These are phyloP conservation scores for Chaitophorus viminalis DNA, from an alignment of 2,888 invertebrate genomes.

Conservation along the genomic window DNA sequence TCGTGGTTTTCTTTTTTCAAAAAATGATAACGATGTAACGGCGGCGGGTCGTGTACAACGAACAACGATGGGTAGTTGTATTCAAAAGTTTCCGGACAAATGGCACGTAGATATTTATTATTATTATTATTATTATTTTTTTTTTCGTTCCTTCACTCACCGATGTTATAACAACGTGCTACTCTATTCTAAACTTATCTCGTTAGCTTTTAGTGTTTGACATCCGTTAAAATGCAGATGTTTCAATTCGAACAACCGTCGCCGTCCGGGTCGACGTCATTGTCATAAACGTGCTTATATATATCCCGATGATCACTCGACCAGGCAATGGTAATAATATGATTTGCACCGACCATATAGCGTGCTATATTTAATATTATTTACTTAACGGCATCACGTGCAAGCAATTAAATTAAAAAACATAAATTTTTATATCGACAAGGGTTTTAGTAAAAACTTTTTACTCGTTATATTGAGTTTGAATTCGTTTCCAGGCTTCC, in stretches of 20 bases:
- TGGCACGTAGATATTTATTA: not conserved
- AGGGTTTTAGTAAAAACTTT: too few species aligned
- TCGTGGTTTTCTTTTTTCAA: too few species aligned
- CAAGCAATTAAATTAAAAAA: too few species aligned
- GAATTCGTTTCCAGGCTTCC: too few species aligned
- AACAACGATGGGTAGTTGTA: constrained; percentile 1
- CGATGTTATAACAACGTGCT: not conserved
- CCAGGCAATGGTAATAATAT: not conserved
- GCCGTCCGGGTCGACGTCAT: not conserved
- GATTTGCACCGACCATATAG: not conserved
- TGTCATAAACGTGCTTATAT: not conserved
- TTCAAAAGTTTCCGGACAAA: constrained; percentile 44
- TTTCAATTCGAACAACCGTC: not conserved
- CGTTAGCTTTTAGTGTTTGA: constrained; percentile 45
- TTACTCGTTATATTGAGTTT: too few species aligned
- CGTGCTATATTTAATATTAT: too few species aligned
- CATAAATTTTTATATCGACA: too few species aligned
- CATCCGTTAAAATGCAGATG: constrained; percentile 11
- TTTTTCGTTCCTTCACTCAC: not conserved
- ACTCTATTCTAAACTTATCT: constrained; percentile 45
- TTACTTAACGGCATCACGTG: not conserved
- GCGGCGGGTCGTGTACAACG: not conserved
- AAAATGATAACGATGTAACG: not conserved
- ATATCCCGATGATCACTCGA: not conserved
- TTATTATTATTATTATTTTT: not conserved